Percentiles rank a stretch among this genome's conserved stretches.
Evolutionary conservation across 2,888 invertebrate species (phyloP).

Genomic region (Actias luna): DNA sequence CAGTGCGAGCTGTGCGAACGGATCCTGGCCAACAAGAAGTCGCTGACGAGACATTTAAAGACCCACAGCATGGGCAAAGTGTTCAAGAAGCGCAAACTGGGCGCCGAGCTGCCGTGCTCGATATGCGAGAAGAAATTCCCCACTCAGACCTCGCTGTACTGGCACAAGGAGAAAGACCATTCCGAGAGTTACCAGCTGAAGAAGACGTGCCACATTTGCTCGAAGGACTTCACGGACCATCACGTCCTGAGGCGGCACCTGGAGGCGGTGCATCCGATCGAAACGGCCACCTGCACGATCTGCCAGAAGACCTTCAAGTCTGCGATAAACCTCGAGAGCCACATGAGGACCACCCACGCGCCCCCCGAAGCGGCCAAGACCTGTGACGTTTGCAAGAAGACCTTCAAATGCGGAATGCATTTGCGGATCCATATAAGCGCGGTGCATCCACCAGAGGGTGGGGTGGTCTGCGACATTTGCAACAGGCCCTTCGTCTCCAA

Average conservation of each 20-base stretch:
- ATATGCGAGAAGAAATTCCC: slow-evolving; percentile 28
- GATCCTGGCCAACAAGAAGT: slow-evolving; percentile 31
- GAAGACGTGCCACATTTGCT: slow-evolving; percentile 30
- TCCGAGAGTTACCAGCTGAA: slow-evolving; percentile 6
- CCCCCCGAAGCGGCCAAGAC: slow-evolving; percentile 39
- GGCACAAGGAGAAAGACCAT: slow-evolving; percentile 39
- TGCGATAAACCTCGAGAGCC: slow-evolving; percentile 36
- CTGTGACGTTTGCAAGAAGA: slow-evolving; percentile 43
- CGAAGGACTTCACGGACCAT: slow-evolving; percentile 34
- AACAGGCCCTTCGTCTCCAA: slow-evolving; percentile 39
- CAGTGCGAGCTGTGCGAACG: slow-evolving; percentile 28
- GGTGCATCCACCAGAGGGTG: slow-evolving; percentile 40
- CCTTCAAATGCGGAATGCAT: slow-evolving; percentile 44
- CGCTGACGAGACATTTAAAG: slow-evolving; percentile 28
- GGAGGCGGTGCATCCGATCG: slow-evolving; percentile 37
- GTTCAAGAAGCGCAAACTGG: neutral
- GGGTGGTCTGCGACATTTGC: slow-evolving; percentile 40
- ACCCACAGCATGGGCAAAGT: slow-evolving; percentile 19
- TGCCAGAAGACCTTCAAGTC: slow-evolving; percentile 45
- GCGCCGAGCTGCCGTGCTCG: slow-evolving; percentile 20
- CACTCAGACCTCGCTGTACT: slow-evolving; percentile 34
- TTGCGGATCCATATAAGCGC: slow-evolving; percentile 41
- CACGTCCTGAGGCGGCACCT: slow-evolving; percentile 39
- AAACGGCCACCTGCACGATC: slow-evolving; percentile 35
- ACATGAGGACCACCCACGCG: slow-evolving; percentile 45